Evolutionary conservation across 1,140 invertebrate genomes (phyloP).

Genomic region (Drosophila miranda): DNA sequence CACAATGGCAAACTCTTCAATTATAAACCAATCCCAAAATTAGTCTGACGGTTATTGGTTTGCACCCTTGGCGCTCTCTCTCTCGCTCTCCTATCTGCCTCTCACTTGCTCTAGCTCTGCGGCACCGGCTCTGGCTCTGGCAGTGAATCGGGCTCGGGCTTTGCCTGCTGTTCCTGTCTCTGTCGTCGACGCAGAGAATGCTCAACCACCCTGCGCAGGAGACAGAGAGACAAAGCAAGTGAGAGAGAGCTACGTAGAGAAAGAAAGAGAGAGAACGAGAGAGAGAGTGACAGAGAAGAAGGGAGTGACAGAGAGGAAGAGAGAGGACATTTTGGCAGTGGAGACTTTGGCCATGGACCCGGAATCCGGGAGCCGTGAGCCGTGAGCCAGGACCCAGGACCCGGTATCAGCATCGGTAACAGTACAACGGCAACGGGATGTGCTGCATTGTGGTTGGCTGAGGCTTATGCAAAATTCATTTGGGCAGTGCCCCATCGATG

Average conservation of each 20-base stretch:
- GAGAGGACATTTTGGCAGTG: background rate
- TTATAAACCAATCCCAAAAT: conserved; percentile 82
- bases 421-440: conserved; percentile 1
- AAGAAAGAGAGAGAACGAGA: background rate
- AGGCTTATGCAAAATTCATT: conserved; percentile 77
- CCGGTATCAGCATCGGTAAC: background rate
- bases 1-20: conserved; percentile 81
- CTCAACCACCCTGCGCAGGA: conserved; percentile 38
- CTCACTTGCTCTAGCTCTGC: conserved; percentile 22
- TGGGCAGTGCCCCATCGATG: conserved; percentile 58
- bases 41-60: conserved; percentile 81
- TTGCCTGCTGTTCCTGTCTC: conserved; percentile 12
- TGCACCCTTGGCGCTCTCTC: conserved; percentile 63
- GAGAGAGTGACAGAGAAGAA: background rate
- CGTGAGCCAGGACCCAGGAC: background rate
- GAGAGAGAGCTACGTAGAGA: background rate
- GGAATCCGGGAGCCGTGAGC: background rate
- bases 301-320: background rate
- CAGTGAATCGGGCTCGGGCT: conserved; percentile 22
- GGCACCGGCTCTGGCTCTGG: conserved; percentile 5
- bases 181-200: conserved; percentile 24
- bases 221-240: conserved; percentile 9
- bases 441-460: conserved; percentile 79
- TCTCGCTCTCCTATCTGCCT: conserved; percentile 17
- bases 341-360: conserved; percentile 29